Base-by-base conservation (phyloP, 2,113 vertebrate species). In the Tenebrosternarchus preto region DNA sequence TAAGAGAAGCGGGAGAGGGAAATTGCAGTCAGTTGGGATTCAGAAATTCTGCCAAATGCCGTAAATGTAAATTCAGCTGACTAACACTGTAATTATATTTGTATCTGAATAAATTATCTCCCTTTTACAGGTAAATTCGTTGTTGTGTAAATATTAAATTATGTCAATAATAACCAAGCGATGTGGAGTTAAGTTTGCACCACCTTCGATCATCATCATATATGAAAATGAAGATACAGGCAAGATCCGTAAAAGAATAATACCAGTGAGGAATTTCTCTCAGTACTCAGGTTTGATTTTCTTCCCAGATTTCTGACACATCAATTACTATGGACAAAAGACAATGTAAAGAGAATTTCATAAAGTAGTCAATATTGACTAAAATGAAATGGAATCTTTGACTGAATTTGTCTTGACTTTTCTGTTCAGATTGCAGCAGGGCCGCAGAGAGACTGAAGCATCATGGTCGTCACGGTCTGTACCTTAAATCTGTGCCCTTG, bases 361-460 rank as follows among this genome's bases (percentile, higher is more conserved):
- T 59, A 15, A 50, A 11, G 2, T 50, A 15, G 15, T 12, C 9
- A 1, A 50, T 25, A 12, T 15, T 61, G 24, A 61, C 59, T 59
- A 59, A 22, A 11, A 59, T 24, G 8, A 25, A 7, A 12, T 50
- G 1, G 43, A 12, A 12, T 50, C 4, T 25, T n/a, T n/a, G 15
- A 43, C 25, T 17, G 20, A 0, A 15, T 36, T 55, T 53, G 39
- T 70, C 43, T 64, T 24, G 39, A 63, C 20, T 69, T 81, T 75
- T 70, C 46, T 75, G 73, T 80, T 33, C 82, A 99, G 98, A 98
- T 82, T 96, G 94, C 55, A 80, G 81, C 79, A 85, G 86, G 80
- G 96, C 96, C 55, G 96, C 98, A 0, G 96, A 98, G 85, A 89
- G 93, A 59, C 84, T 99, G 85, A 98, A 98, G 87, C 95, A 95